Evolutionary conservation across 2,797 vertebrate species (phyloP), one percentile per base, ranked within the genome.

Genomic region (Gadopsis marmoratus): DNA sequence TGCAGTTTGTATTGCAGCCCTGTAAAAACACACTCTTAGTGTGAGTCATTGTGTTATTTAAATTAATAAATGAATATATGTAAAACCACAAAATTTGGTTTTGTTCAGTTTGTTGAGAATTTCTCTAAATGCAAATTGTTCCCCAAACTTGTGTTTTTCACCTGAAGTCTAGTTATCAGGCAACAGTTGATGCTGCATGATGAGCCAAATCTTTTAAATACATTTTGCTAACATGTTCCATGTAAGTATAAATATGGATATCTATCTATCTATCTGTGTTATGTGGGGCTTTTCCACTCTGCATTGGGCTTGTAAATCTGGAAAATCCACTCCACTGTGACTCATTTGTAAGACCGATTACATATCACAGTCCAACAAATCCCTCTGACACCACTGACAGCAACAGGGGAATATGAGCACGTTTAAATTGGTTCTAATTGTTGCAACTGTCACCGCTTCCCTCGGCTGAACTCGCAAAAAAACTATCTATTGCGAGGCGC

Each of bases 231-330:
- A 37, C 6, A 58, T n/a, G 39, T 56, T 17, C 14, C 31, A 33
- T 47, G 5, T 7, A 16, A 31, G 23, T 29, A 41, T 29, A 19
- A 21, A 19, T 31, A 2, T 29, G 16, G 14, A 16, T 71, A 53
- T 79, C 64, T 76, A 74, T 82, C 71, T 69, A 51, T 84, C 74
- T 70, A 41, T 79, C 66, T 81, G 39, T 78, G 19, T 16, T 19
- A 33, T 47, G 33, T 63, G 10, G 29, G 17, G 41, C 61, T 76
- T 55, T 54, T 76, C 35, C 21, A 53, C 16, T 37, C 41, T 62
- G 39, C 29, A 61, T 50, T 43, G 26, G 21, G 19, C 17, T 65
- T 65, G 29, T 59, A 54, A 4, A 31, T n/a, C 67, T 80, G 71
- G 21, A 69, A 53, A 61, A 43, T 51, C n/a, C 54, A 45, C 19